Base-by-base conservation (phyloP, 2,113 vertebrate genomes). In the Phycodurus eques region DNA sequence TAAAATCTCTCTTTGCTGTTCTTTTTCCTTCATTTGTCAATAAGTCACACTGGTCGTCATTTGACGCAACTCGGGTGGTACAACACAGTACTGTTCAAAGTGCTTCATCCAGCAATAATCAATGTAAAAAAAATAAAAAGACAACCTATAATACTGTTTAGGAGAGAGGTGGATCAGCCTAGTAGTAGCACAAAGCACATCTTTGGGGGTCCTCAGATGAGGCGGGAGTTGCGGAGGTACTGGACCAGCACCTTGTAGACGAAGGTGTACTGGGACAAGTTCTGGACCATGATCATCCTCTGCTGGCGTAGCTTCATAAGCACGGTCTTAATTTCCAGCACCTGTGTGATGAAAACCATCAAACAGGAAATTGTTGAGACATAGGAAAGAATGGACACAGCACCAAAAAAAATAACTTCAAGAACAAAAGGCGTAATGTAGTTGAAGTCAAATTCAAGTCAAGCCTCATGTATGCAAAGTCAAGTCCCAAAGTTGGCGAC, bases 201-300 rank as follows among this genome's bases (percentile, higher is more conserved):
- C 31, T 47, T 66, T 8, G 61, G 67, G 47, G 31, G 39, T 56
- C 10, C 39, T 94, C 88, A 99, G 75, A 99, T 98, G 82, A 99
- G 95, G 87, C 97, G 91, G 66, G 98, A 98, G 87, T 95, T 97
- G 78, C 93, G 95, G 75, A 98, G 94, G 89, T 98, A 98, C 87
- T 98, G 94, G 80, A 98, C 95, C 80, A 99, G 94, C 67, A 98
- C 96, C 85, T 94, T 94, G 88, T 99, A 98, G 77, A 99, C 92
- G 1, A 99, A 99, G 10, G 91, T 96, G 89, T 99, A 99, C 88
- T 99, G 98, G 0, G 95, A 92, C 69, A 98, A 90, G 0, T 95
- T 99, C 93, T 98, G 96, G 79, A 99, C 98, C 96, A 97, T 95
- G 93, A 98, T 91, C 97, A 98, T 98, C 9, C 97, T 94, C 91